Base-by-base conservation (phyloP, 2,888 invertebrate genomes). In the Xanthorhoe designata region DNA sequence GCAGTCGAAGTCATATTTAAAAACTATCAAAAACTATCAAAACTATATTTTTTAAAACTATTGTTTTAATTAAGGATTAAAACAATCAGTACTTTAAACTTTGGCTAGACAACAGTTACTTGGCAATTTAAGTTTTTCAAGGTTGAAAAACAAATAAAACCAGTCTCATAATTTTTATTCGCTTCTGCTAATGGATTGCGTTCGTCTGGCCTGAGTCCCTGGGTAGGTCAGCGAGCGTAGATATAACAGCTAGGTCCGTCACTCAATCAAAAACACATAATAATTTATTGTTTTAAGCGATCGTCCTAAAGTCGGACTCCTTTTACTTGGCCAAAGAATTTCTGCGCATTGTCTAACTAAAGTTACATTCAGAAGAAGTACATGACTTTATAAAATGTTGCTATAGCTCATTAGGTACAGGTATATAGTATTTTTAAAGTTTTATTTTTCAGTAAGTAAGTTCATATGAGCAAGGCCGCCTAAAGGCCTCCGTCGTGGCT, bases 61-160 rank as follows among this genome's bases (percentile, higher is more conserved):
- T n/a, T n/a, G 2, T 2, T 42, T 32, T 32, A 3, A 32, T 32
- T 6, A 13, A 42, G 38, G 13, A 35, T 54, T 54, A 6, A 9
- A 18, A 6, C 13, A 56, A n/a, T 17, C 10, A 6, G 13, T 29
- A 6, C 49, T 47, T 10, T 50, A 18, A 58, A 58, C 32, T 2
- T 15, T 0, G 13, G n/a, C 3, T 17, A 38, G 58, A 19, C 29
- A 17, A 29, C 17, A 32, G 10, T 47, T n/a, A 24, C 7, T 58
- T 18, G 42, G 42, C 24, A 51, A 56, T 42, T 62, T 45, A 42
- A 56, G 58, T 53, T 60, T 66, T 70, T 69, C 58, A 69, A 71
- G 69, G 69, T 49, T 61, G 53, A 64, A 70, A 73, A 71, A 70
- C 71, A 73, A 70, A 72, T 69, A 65, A 72, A 71, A 67, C 57